phyloP scores from a whole-genome alignment of 2,888 invertebrate species.

The Drosophila crucigera region DNA sequence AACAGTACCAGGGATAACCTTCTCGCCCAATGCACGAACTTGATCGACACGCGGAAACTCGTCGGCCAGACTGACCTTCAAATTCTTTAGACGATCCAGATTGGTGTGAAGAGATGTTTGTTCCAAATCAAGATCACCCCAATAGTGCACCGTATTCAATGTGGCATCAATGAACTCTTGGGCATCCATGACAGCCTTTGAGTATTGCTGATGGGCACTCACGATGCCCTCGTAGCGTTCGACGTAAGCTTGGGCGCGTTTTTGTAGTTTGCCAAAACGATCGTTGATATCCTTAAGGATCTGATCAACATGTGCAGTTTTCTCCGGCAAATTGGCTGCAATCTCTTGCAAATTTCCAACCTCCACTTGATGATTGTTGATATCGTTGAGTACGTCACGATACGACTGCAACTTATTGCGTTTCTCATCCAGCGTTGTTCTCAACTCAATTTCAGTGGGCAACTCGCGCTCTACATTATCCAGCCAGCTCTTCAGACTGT shows the following conservation, averaged over 20 bases:
- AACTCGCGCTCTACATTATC: slow-evolving; percentile 90
- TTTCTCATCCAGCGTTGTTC: slow-evolving; percentile 96
- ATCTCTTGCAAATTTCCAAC: slow-evolving; percentile 92
- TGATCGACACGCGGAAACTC: slow-evolving; percentile 93
- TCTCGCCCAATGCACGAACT: slow-evolving; percentile 93
- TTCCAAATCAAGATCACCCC: slow-evolving; percentile 94
- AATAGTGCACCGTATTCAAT: slow-evolving; percentile 91
- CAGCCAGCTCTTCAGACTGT: slow-evolving; percentile 92
- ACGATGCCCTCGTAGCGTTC: slow-evolving; percentile 95
- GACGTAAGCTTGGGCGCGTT: slow-evolving; percentile 91
- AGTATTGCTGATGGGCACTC: slow-evolving; percentile 94
- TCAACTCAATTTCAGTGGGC: slow-evolving; percentile 92
- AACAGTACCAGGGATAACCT: slow-evolving; percentile 94
- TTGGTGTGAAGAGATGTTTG: slow-evolving; percentile 94
- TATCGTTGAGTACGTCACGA: slow-evolving; percentile 92
- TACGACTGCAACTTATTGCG: slow-evolving; percentile 94
- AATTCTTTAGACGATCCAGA: slow-evolving; percentile 92
- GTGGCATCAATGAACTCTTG: slow-evolving; percentile 95
- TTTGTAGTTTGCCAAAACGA: slow-evolving; percentile 90
- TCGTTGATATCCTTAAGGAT: slow-evolving; percentile 89
- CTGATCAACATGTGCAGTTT: slow-evolving; percentile 90
- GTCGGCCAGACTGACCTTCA: slow-evolving; percentile 92
- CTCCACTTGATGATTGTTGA: slow-evolving; percentile 93
- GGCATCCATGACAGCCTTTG: slow-evolving; percentile 93
- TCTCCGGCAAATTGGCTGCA: slow-evolving; percentile 92